These are phyloP conservation scores for Mixornis gularis DNA, from an alignment of 2,113 vertebrate species.

Conservation along the genomic window DNA sequence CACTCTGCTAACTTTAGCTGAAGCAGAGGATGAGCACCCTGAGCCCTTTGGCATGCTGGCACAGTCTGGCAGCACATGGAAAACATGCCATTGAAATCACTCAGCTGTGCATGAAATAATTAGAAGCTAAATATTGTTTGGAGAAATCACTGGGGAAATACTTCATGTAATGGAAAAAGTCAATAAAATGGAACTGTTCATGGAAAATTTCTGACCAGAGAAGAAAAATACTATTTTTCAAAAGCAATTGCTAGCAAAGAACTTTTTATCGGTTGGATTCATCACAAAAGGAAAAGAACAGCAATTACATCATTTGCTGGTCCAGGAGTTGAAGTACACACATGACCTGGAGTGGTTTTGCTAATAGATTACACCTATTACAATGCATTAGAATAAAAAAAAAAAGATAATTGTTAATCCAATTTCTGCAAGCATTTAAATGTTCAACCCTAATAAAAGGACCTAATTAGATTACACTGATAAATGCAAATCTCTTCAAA, in stretches of 20 bases:
- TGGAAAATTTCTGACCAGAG: background rate
- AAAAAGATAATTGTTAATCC: background rate
- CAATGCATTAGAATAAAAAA: background rate
- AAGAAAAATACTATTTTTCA: background rate
- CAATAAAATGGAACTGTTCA: background rate
- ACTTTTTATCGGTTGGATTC: background rate
- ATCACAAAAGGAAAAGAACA: background rate
- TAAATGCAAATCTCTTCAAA: conserved; percentile 29
- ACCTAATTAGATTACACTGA: background rate
- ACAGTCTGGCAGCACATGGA: background rate
- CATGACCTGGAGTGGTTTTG: background rate
- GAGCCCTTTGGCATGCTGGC: background rate
- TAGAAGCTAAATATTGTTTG: background rate
- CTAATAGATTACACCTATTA: background rate
- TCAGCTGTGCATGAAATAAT: background rate
- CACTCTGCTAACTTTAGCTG: background rate
- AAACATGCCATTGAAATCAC: background rate
- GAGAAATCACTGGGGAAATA: background rate
- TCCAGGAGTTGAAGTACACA: background rate
- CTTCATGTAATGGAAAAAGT: background rate
- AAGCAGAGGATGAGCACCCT: background rate
- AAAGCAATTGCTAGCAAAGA: background rate
- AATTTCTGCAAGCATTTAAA: background rate
- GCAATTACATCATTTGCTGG: background rate
- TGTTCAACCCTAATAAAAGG: background rate